Evolutionary conservation across 2,888 invertebrate species (phyloP), one percentile per base, ranked within the genome.

Genomic region (Heliconius charithonia): DNA sequence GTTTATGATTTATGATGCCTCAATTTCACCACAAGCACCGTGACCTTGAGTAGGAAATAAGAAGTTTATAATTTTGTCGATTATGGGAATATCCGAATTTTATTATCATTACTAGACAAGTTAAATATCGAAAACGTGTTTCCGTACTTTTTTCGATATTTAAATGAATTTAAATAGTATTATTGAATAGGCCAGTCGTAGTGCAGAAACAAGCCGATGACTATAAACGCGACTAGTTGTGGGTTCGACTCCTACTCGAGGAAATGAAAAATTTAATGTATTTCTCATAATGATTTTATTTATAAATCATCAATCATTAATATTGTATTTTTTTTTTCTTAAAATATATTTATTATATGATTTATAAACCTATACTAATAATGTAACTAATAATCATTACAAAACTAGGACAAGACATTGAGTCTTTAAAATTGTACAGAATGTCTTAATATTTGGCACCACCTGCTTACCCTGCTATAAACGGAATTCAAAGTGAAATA

Each of bases 1-100:
- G 22, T 22, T n/a, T 67, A 67, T 67, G 66, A 67, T 67, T 67
- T 37, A 67, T n/a, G 66, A n/a, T 10, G 22, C 22, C 32, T 67
- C 66, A 29, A 65, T 65, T 32, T 12, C 22, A 37, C 37, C 12
- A 37, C 32, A 67, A 67, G 37, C n/a, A n/a, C n/a, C 66, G 37
- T 12, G 66, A 67, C 66, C 32, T 67, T 37, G n/a, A 32, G 4
- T 66, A 67, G 2, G 37, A 67, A 67, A 22, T 32, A 22, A 22
- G 59, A n/a, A 56, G 22, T 19, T 56, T 10, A 66, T 66, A 66
- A 22, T 22, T 66, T 22, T 19, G 32, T 22, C 22, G 32, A 3
- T 0, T 32, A 32, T 66, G 32, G 32, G 32, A 66, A 66, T 32
- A 9, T 66, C 65, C 10, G 4, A 32, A 66, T 22, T 66, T 22